Evolutionary conservation across 2,888 invertebrate species (phyloP).

Genomic region (Orchesellides sinensis): DNA sequence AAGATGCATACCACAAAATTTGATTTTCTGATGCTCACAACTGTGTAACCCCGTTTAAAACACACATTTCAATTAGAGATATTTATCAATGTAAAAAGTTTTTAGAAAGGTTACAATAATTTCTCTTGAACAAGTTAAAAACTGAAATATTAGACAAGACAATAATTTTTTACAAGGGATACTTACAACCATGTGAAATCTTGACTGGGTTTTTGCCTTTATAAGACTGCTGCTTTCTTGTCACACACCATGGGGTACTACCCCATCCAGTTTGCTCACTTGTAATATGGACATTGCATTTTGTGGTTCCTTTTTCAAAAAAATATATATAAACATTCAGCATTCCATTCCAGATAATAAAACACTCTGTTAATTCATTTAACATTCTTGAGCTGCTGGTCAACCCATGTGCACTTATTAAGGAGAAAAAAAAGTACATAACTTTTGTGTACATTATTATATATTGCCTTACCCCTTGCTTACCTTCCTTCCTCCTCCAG

Average conservation of each 20-base stretch:
- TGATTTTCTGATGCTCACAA: background rate
- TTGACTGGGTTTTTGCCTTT: too few relatives aligned
- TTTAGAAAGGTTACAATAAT: background rate
- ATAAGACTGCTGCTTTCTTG: constrained; percentile 46
- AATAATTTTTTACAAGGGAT: background rate
- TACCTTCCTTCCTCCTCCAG: background rate
- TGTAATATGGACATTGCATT: background rate
- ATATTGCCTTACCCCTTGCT: background rate
- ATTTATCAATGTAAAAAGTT: constrained; percentile 2
- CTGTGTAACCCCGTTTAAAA: background rate
- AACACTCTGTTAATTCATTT: constrained; percentile 59
- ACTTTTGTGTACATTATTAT: background rate
- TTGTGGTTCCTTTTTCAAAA: background rate
- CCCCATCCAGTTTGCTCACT: constrained; percentile 59
- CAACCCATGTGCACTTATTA: background rate
- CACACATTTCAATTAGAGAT: constrained; percentile 10
- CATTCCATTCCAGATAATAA: constrained; percentile 59
- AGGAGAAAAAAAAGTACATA: too few relatives aligned
- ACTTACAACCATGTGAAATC: constrained; percentile 12
- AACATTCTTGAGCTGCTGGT: constrained; percentile 36
- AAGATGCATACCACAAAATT: background rate
- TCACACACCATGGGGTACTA: constrained; percentile 52
- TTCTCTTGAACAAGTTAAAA: background rate
- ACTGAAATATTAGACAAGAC: constrained; percentile 1
- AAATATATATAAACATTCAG: constrained; percentile 12